phyloP scores from a whole-genome alignment of 2,888 invertebrate species.

The Phlogophora meticulosa region DNA sequence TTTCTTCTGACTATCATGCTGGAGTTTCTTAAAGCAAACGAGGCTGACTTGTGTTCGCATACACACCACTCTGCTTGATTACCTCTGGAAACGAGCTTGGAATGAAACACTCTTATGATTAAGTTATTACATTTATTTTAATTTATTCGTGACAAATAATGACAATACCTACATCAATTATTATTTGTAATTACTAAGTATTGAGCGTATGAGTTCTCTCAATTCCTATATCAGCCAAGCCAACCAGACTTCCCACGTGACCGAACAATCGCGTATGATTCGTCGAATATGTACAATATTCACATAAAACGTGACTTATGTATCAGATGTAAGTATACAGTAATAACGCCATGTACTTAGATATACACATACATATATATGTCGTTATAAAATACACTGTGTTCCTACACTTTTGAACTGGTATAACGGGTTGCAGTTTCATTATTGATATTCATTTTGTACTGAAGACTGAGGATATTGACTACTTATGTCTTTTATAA shows the following conservation, averaged over 20 bases:
- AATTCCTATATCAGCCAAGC: slow-evolving; percentile 89
- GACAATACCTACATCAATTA: slow-evolving; percentile 82
- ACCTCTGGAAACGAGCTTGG: slow-evolving; percentile 33
- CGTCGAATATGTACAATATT: slow-evolving; percentile 75
- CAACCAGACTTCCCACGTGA: slow-evolving; percentile 73
- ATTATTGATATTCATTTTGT: slow-evolving; percentile 29
- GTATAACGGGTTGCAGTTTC: slow-evolving; percentile 40
- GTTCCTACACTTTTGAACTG: slow-evolving; percentile 58
- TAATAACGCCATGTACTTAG: slow-evolving; percentile 56
- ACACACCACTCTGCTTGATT: slow-evolving; percentile 29
- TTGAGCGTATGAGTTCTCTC: slow-evolving; percentile 89
- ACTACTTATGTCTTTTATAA: neutral
- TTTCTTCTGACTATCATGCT: slow-evolving; percentile 60
- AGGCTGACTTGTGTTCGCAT: slow-evolving; percentile 39
- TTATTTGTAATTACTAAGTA: slow-evolving; percentile 81
- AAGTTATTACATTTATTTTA: slow-evolving; percentile 84
- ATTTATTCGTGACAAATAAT: slow-evolving; percentile 88
- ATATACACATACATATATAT: slow-evolving; percentile 49
- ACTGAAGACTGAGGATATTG: slow-evolving; percentile 52
- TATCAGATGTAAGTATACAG: slow-evolving; percentile 58
- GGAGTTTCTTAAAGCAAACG: slow-evolving; percentile 59
- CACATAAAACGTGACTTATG: slow-evolving; percentile 65
- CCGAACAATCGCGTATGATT: slow-evolving; percentile 72
- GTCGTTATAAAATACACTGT: slow-evolving; percentile 63
- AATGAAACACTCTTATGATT: slow-evolving; percentile 69